Evolutionary conservation across 2,113 vertebrate genomes (phyloP), one percentile per base, ranked within the genome.

Genomic region (Onychostruthus taczanowskii): DNA sequence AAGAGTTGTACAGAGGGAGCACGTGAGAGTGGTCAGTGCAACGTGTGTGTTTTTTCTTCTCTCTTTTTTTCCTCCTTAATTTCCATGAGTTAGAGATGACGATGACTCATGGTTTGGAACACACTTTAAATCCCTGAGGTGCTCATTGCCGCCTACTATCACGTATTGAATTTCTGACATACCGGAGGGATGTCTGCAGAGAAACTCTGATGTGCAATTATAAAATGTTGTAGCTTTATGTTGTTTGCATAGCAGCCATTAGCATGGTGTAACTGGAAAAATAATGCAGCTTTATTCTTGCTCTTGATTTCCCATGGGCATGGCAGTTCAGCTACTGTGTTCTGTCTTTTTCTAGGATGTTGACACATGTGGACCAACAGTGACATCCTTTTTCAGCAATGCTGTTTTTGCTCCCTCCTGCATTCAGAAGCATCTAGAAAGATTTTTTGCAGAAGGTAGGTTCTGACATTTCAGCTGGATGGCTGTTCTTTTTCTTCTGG

Each of bases 151-250:
- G 95, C 95, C 95, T 90, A 89, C 94, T 46, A 93, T 82, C 96
- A 95, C 82, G 90, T 95, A 95, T 96, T 96, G 96, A 96, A 95
- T 97, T 96, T 94, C 93, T 96, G 96, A 85, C 95, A 90, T 96
- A 64, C 92, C 47, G 19, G 85, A 94, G 96, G 92, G 93, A 90
- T 94, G 90, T 95, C 94, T 96, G 96, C 94, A 70, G 87, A 95
- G 90, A 74, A 96, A 94, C 92, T 96, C 88, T 92, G 93, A 96
- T 94, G 92, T 93, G 73, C 95, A 88, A 90, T 95, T 96, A 94
- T 39, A 47, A 82, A 90, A 73, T 58, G 84, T 92, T 80, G 85
- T 72, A 68, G 81, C 87, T 94, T 83, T 77, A 31, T 64, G 86
- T 91, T 92, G 93, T 93, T 96, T 95, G 96, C 95, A 92, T 94